A percentile compares a stretch with the other conserved stretches of the same genome.
These are phyloP conservation scores for Sclerodermus sp. DNA, from an alignment of 2,888 invertebrate genomes.

Conservation along the genomic window DNA sequence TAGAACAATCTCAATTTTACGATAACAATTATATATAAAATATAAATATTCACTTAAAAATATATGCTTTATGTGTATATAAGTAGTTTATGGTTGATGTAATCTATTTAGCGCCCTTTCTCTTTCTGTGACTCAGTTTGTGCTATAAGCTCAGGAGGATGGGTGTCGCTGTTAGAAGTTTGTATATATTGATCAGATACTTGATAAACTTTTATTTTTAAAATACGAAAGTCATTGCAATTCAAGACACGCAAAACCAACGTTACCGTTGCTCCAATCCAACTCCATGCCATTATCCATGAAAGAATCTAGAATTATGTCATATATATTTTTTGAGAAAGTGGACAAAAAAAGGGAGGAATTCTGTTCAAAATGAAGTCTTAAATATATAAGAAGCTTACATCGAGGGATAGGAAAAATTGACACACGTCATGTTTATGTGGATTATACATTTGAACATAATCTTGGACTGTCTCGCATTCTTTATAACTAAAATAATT, in stretches of 20 bases:
- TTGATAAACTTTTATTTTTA: slow-evolving; percentile 32
- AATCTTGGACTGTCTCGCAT: slow-evolving; percentile 28
- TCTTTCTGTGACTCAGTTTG: not conserved
- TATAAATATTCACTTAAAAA: not conserved
- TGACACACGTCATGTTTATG: slow-evolving; percentile 20
- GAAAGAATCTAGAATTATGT: slow-evolving; percentile 23
- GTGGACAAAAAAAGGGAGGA: too few species aligned
- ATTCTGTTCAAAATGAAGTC: too few species aligned
- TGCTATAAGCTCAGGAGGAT: not conserved
- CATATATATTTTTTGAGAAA: not conserved
- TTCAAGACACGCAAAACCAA: slow-evolving; percentile 27
- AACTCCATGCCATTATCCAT: slow-evolving; percentile 35
- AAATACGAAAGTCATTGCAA: slow-evolving; percentile 32
- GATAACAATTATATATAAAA: not conserved
- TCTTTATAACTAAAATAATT: slow-evolving; percentile 19
- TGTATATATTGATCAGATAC: slow-evolving; percentile 3
- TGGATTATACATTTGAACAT: slow-evolving; percentile 17
- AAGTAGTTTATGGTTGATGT: too few species aligned
- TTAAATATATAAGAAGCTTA: slow-evolving; percentile 11
- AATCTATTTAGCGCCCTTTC: slow-evolving; percentile 5
- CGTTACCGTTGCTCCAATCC: slow-evolving; percentile 28
- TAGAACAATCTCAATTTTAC: too few species aligned
- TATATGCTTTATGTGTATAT: too few species aligned
- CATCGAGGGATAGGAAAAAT: slow-evolving; percentile 21
- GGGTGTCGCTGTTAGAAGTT: too few species aligned